Conservation (phyloP, 23 tunicate genomes). For the Botrylloides violaceus region DNA sequence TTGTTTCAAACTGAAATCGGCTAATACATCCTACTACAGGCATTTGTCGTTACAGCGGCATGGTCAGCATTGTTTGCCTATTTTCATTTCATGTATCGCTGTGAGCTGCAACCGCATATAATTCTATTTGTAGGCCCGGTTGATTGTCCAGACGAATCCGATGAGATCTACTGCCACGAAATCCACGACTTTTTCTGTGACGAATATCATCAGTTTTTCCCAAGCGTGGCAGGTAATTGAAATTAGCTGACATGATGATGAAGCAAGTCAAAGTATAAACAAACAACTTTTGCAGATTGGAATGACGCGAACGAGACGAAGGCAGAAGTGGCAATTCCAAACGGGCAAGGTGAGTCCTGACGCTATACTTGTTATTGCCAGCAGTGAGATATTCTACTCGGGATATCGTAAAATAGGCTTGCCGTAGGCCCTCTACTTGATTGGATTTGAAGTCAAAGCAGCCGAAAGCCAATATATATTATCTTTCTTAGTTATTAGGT, state of each 20-base stretch:
- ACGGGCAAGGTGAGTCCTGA: not conserved
- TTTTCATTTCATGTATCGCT: no score
- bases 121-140: not conserved
- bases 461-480: no score
- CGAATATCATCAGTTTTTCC: not conserved
- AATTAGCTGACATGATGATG: not conserved
- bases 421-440: no score
- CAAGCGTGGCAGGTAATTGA: not conserved
- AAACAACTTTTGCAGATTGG: slow-evolving; percentile 24
- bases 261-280: not conserved
- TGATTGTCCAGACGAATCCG: slow-evolving; percentile 14
- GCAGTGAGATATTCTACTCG: no score
- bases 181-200: slow-evolving; percentile 2
- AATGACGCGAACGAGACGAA: not conserved
- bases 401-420: no score
- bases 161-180: not conserved
- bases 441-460: no score
- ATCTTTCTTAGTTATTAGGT: not conserved
- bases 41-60: no score
- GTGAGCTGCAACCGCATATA: no score
- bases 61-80: no score
- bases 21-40: no score
- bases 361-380: no score
- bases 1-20: no score
- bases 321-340: not conserved